Evolutionary conservation across 1,140 invertebrate species (phyloP).

Genomic region (Oryzaephilus surinamensis): DNA sequence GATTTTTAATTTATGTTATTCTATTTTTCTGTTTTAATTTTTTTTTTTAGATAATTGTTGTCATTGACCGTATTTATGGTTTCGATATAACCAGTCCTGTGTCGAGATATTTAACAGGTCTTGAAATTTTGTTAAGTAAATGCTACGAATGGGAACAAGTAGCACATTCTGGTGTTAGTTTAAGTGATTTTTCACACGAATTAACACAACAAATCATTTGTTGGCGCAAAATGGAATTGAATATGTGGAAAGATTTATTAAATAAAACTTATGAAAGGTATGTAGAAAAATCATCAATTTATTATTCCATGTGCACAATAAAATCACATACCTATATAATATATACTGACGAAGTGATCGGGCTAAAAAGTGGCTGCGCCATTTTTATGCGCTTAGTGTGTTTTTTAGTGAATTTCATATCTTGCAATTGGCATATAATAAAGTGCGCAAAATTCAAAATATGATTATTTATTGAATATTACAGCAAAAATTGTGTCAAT

Average conservation of each 20-base stretch:
- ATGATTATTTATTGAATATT: no score
- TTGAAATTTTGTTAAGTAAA: conserved; percentile 79
- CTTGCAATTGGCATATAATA: neutral
- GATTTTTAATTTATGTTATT: conserved; percentile 18
- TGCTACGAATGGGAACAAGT: conserved; percentile 86
- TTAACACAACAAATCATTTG: conserved; percentile 74
- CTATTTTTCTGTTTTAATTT: neutral
- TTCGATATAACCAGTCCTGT: conserved; percentile 74
- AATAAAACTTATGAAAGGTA: conserved; percentile 46
- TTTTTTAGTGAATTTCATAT: no score
- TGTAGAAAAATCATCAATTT: neutral
- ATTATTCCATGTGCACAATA: conserved; percentile 6
- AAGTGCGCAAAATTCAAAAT: neutral
- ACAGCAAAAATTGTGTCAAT: no score
- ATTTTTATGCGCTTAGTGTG: no score
- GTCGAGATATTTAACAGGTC: conserved; percentile 77
- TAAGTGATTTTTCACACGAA: conserved; percentile 56
- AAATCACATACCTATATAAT: no score
- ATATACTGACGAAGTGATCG: no score
- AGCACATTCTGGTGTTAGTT: conserved; percentile 75
- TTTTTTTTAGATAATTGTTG: conserved; percentile 32
- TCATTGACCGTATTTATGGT: conserved; percentile 64
- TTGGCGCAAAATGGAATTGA: conserved; percentile 88
- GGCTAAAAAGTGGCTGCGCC: no score
- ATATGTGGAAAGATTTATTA: conserved; percentile 72